Evolutionary conservation across 2,113 vertebrate genomes (phyloP).

Genomic region (Phalacrocorax pelagicus): DNA sequence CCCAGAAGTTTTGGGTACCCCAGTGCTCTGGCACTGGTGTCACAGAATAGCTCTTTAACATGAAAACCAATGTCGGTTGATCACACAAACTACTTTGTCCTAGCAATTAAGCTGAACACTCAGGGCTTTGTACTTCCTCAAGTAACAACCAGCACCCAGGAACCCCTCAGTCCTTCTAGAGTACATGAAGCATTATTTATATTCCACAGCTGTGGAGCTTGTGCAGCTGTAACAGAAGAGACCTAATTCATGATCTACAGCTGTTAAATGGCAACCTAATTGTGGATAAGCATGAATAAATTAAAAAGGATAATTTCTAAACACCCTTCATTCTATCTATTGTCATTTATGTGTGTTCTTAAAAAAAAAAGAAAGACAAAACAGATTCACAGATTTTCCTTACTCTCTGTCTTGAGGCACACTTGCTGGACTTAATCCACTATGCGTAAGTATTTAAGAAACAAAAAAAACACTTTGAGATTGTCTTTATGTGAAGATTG

Average conservation of each 20-base stretch:
- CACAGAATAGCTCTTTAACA: neutral
- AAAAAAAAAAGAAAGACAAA: neutral
- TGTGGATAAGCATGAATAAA: neutral
- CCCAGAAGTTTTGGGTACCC: neutral
- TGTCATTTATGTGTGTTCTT: neutral
- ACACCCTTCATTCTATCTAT: too few species aligned
- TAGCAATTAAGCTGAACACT: neutral
- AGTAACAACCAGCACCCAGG: neutral
- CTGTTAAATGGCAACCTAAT: neutral
- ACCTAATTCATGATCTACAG: slow-evolving; percentile 24
- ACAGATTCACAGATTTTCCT: neutral
- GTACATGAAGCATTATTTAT: neutral
- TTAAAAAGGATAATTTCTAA: too few species aligned
- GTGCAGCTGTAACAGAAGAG: slow-evolving; percentile 34
- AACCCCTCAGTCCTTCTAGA: neutral
- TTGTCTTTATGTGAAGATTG: neutral
- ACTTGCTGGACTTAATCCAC: neutral
- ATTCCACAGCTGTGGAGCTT: neutral
- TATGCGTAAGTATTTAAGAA: neutral
- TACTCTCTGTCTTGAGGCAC: neutral
- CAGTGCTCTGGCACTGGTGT: neutral
- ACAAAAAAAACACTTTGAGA: neutral
- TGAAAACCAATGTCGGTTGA: neutral
- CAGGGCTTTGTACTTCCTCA: neutral
- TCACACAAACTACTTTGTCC: neutral